A percentile compares a stretch with the other conserved stretches of the same genome.
Conservation (phyloP, 2,113 vertebrate genomes). For the Melanostigma gelatinosum region DNA sequence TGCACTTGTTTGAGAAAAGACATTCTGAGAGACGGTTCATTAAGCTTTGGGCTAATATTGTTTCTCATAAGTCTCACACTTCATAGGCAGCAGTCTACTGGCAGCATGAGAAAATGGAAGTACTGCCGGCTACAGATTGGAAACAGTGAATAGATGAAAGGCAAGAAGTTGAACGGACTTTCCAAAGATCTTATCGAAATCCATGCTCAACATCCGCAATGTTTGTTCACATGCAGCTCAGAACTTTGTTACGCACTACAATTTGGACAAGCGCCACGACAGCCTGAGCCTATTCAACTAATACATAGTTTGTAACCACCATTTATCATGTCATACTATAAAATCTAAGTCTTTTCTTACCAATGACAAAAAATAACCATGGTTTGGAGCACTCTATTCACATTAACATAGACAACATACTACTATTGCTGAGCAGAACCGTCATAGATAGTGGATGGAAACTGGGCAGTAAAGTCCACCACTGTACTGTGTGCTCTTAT, state of each 20-base stretch:
- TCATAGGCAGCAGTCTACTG: conserved; percentile 17
- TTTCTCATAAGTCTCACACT: conserved; percentile 42
- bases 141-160: conserved; percentile 58
- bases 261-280: conserved; percentile 43
- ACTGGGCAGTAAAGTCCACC: conserved; percentile 19
- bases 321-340: conserved; percentile 8
- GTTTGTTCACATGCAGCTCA: conserved; percentile 27
- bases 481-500: conserved; percentile 33
- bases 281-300: neutral
- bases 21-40: conserved; percentile 4
- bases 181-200: conserved; percentile 53
- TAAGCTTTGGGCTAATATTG: conserved; percentile 22
- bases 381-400: neutral
- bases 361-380: conserved; percentile 5
- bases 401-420: conserved; percentile 18
- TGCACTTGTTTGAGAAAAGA: conserved; percentile 19
- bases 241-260: conserved; percentile 31
- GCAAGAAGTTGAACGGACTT: conserved; percentile 42
- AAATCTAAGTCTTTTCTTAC: conserved; percentile 21
- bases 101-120: conserved; percentile 61
- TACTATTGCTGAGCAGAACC: conserved; percentile 4
- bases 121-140: conserved; percentile 50
- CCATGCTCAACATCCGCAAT: conserved; percentile 16
- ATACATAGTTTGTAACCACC: neutral
- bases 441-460: conserved; percentile 4